Evolutionary conservation across 1,140 invertebrate species (phyloP).

Genomic region (Rhyacophila brunnea): DNA sequence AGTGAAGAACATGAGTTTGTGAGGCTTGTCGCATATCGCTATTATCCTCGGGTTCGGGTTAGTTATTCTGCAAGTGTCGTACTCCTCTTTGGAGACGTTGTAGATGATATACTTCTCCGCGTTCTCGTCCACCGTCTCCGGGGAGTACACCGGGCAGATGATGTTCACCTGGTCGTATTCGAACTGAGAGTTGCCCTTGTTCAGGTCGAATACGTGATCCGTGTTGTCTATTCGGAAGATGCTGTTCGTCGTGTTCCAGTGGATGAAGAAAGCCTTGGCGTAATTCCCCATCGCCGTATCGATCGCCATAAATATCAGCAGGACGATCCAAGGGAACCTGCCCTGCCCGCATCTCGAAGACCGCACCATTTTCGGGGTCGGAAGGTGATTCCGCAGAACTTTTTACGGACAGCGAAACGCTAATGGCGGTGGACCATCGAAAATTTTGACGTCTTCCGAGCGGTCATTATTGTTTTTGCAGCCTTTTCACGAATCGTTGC

Average conservation of each 20-base stretch:
- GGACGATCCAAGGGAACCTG: constrained; percentile 48
- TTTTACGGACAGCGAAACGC: not conserved
- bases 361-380: constrained; percentile 43
- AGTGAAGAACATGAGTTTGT: constrained; percentile 93
- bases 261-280: constrained; percentile 80
- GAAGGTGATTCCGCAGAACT: not conserved
- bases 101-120: constrained; percentile 95
- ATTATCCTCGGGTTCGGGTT: constrained; percentile 90
- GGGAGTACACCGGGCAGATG: constrained; percentile 89
- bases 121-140: constrained; percentile 84
- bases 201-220: constrained; percentile 94
- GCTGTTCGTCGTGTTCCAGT: constrained; percentile 83
- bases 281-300: constrained; percentile 78
- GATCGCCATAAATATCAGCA: constrained; percentile 70
- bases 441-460: constrained; percentile 18
- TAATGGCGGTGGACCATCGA: not conserved
- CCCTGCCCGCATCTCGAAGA: constrained; percentile 45
- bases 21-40: constrained; percentile 93
- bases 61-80: constrained; percentile 92
- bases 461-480: constrained; percentile 14
- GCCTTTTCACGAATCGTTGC: too few relatives aligned
- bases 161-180: constrained; percentile 96
- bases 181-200: constrained; percentile 88
- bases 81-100: constrained; percentile 94
- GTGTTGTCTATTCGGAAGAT: constrained; percentile 98